These are phyloP conservation scores for Drosophila differens DNA, from an alignment of 2,888 invertebrate genomes.

Conservation along the genomic window DNA sequence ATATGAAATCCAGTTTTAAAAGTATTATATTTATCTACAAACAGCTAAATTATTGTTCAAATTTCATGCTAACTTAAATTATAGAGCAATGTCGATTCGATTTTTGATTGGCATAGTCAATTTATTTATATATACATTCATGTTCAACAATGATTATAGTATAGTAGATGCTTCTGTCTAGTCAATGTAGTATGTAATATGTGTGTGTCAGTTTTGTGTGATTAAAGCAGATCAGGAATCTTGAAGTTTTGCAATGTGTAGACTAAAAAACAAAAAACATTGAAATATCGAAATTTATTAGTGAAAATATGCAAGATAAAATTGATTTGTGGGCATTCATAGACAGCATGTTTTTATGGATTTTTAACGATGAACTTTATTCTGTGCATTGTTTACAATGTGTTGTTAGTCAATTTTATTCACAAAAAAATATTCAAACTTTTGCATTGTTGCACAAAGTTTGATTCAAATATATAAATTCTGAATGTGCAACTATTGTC, in stretches of 20 bases:
- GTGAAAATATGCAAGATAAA: neutral
- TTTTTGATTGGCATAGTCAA: neutral
- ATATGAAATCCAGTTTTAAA: neutral
- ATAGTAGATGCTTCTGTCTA: neutral
- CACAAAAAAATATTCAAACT: neutral
- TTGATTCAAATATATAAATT: neutral
- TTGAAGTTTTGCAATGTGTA: neutral
- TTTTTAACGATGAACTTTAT: neutral
- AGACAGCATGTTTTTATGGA: neutral
- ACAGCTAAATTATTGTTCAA: neutral
- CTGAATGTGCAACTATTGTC: neutral
- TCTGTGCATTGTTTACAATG: neutral
- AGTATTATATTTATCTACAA: neutral
- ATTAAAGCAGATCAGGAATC: neutral
- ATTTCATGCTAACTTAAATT: neutral
- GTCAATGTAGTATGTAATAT: neutral
- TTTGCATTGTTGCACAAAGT: neutral
- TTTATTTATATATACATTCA: neutral
- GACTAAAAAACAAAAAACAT: neutral
- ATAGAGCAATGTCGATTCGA: neutral
- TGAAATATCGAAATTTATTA: too few relatives aligned
- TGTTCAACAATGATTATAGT: neutral
- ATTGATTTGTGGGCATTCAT: too few relatives aligned
- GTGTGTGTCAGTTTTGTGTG: accelerated
- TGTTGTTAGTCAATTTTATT: neutral